phyloP scores from a whole-genome alignment of 2,888 invertebrate species.

The Eilema griseolum region DNA sequence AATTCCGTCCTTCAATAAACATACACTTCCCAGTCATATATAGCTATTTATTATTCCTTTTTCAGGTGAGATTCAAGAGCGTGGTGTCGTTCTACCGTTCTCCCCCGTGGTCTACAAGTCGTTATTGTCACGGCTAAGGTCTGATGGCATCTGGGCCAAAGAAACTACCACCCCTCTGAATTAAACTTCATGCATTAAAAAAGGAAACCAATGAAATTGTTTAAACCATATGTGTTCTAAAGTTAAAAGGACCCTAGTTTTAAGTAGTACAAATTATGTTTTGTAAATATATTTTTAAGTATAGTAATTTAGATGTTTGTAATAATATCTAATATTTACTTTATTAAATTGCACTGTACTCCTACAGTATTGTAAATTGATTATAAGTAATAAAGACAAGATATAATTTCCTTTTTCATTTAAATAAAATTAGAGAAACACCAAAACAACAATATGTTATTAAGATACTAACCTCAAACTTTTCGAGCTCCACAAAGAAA shows the following conservation, averaged over 20 bases:
- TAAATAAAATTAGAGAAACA: neutral
- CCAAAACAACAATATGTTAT: neutral
- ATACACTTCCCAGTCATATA: too few relatives aligned
- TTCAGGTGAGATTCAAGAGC: slow-evolving; percentile 97
- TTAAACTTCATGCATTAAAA: slow-evolving; percentile 47
- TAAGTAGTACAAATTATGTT: slow-evolving; percentile 15
- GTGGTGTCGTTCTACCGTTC: slow-evolving; percentile 97
- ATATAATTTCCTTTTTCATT: neutral
- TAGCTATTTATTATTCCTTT: slow-evolving; percentile 20
- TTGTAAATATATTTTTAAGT: slow-evolving; percentile 28
- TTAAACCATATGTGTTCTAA: neutral
- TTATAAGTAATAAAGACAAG: neutral
- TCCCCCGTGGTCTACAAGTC: slow-evolving; percentile 97
- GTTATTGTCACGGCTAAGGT: slow-evolving; percentile 93
- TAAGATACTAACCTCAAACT: slow-evolving; percentile 28
- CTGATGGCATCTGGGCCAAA: slow-evolving; percentile 91
- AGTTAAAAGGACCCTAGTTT: neutral
- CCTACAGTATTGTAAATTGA: slow-evolving; percentile 25
- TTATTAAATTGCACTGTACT: slow-evolving; percentile 15
- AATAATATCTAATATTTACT: neutral
- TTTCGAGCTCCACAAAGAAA: slow-evolving; percentile 18
- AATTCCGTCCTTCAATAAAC: too few relatives aligned
- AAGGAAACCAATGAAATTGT: neutral
- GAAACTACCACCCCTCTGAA: slow-evolving; percentile 76
- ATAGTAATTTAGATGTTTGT: neutral